These are phyloP conservation scores for Sthenelais limicola DNA, from an alignment of 2,888 invertebrate genomes.

Conservation along the genomic window DNA sequence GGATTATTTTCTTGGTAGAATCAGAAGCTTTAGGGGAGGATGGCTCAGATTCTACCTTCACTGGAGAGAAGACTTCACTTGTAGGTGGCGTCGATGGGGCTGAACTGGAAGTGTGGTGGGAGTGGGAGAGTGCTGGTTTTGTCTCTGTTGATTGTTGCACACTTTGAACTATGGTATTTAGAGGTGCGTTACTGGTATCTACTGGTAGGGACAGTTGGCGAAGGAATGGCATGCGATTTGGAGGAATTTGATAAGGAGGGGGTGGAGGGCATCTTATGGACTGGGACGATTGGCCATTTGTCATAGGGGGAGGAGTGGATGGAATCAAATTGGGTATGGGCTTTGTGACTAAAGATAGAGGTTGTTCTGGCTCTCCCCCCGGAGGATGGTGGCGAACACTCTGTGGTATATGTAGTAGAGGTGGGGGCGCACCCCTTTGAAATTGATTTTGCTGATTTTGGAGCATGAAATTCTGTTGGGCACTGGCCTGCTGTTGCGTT, in stretches of 20 bases:
- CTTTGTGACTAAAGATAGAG: slow-evolving; percentile 55
- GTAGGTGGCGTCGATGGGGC: slow-evolving; percentile 22
- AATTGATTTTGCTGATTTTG: background rate
- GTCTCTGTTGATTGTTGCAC: no score
- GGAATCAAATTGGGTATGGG: no score
- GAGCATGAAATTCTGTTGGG: no score
- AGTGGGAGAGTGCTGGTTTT: no score
- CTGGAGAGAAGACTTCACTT: background rate
- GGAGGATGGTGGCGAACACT: background rate
- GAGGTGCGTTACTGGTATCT: no score
- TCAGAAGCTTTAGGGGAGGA: slow-evolving; percentile 38
- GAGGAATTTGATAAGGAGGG: slow-evolving; percentile 77
- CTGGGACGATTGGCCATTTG: slow-evolving; percentile 55
- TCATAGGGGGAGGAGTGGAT: slow-evolving; percentile 50
- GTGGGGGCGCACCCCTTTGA: background rate
- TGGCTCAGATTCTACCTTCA: slow-evolving; percentile 19
- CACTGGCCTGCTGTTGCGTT: no score
- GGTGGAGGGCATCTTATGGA: no score
- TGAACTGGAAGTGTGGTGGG: slow-evolving; percentile 36
- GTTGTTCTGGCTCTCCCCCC: background rate
- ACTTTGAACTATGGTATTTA: background rate
- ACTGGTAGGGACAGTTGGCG: no score
- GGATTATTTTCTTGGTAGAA: slow-evolving; percentile 55
- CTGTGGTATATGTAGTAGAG: slow-evolving; percentile 1
- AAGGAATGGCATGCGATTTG: slow-evolving; percentile 90